Evolutionary conservation across 2,797 vertebrate species (phyloP), one percentile per base, ranked within the genome.

Genomic region (Smutsia gigantea): DNA sequence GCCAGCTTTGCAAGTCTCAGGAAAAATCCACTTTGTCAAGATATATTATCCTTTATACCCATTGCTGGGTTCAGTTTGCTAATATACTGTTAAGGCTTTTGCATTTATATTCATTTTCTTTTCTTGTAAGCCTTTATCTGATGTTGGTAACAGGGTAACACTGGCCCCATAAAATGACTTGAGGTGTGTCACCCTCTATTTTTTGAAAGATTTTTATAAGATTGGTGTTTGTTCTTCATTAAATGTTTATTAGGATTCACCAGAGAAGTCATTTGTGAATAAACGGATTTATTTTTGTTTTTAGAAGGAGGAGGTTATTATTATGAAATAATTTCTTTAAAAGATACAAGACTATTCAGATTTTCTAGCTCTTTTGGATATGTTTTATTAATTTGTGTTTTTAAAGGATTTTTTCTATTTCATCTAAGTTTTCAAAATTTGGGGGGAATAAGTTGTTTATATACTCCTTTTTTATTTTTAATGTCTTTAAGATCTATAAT

Each of bases 241-340:
- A 84, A 34, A 15, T 74, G 7, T 77, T 74, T 89, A 29, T 82
- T 95, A 78, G 82, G 59, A 78, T 87, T 93, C n/a, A 78, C 7
- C 37, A 87, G 5, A 87, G 63, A 78, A 71, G 31, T 55, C n/a
- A 66, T 31, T 37, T 83, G 61, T 34, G 37, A 39, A 51, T 49
- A 49, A 53, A 71, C 17, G 13, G 17, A 55, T 88, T 59, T 78
- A n/a, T 57, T 86, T 74, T 46, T 87, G 25, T 63, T 68, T 92
- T 63, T 18, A 49, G 53, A 75, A 61, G 15, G 29, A 84, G 15
- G 29, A 91, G 31, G 4, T 64, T 82, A 75, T 59, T 93, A 63
- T 51, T 81, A 63, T n/a, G 4, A 93, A 83, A 87, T 83, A 57
- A 51, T 89, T 75, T 95, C 53, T 81, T 51, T 57, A 75, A 95